Evolutionary conservation across 2,888 invertebrate genomes (phyloP).

Genomic region (Drosophila pseudotakahashii): DNA sequence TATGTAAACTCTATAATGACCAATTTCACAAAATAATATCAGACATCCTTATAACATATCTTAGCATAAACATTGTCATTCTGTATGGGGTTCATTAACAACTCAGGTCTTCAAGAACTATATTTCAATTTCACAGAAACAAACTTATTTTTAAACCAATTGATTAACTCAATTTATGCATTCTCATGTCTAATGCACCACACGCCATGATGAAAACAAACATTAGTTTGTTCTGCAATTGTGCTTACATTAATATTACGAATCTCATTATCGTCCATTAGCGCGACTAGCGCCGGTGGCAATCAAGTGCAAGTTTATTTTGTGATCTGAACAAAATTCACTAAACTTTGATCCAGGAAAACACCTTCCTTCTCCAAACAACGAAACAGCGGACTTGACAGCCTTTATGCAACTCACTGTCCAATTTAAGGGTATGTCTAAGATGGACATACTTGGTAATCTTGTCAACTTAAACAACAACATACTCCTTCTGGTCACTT

Average conservation of each 20-base stretch:
- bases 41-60: neutral
- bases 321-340: too few species aligned
- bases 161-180: neutral
- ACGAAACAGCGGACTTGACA: too few species aligned
- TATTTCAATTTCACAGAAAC: neutral
- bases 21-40: neutral
- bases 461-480: too few species aligned
- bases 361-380: too few species aligned
- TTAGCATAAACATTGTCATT: neutral
- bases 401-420: too few species aligned
- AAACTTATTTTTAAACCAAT: neutral
- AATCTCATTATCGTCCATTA: neutral
- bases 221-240: constrained; percentile 25
- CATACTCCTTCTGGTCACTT: too few species aligned
- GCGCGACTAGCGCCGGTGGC: too few species aligned
- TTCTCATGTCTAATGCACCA: neutral
- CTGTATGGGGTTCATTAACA: too few species aligned
- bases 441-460: too few species aligned
- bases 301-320: too few species aligned
- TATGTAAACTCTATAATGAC: neutral
- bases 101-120: neutral
- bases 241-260: constrained; percentile 23
- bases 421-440: too few species aligned
- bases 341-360: too few species aligned
- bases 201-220: neutral